phyloP scores from a whole-genome alignment of 2,888 invertebrate genomes.

The Catocala fraxini region DNA sequence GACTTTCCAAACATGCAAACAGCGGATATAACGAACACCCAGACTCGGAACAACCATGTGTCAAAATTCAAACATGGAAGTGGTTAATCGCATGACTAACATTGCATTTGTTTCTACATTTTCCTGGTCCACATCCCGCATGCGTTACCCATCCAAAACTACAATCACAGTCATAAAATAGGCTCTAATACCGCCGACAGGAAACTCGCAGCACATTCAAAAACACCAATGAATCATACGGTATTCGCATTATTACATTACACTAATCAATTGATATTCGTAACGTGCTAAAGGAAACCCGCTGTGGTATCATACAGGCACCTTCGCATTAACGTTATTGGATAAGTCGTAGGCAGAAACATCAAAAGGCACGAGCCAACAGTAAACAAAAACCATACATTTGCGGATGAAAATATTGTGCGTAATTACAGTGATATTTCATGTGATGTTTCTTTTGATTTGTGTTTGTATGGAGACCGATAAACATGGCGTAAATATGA shows the following conservation, averaged over 20 bases:
- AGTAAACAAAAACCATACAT: slow-evolving; percentile 74
- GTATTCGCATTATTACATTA: slow-evolving; percentile 47
- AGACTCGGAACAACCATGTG: too few relatives aligned
- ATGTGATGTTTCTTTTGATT: slow-evolving; percentile 46
- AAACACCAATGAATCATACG: slow-evolving; percentile 47
- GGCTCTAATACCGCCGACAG: slow-evolving; percentile 34
- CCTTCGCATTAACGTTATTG: slow-evolving; percentile 80
- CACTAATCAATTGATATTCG: slow-evolving; percentile 56
- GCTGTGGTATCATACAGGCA: slow-evolving; percentile 42
- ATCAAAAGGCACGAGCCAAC: slow-evolving; percentile 69
- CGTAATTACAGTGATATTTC: slow-evolving; percentile 69
- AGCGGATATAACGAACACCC: too few relatives aligned
- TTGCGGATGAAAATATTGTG: slow-evolving; percentile 65
- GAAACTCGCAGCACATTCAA: slow-evolving; percentile 37
- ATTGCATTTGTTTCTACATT: slow-evolving; percentile 7
- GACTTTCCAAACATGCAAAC: too few relatives aligned
- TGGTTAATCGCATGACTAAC: slow-evolving; percentile 1
- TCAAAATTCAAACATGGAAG: background rate
- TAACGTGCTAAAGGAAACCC: slow-evolving; percentile 50
- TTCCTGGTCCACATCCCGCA: slow-evolving; percentile 34
- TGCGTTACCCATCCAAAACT: background rate
- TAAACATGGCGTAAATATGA: slow-evolving; percentile 6
- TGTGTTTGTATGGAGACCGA: slow-evolving; percentile 18
- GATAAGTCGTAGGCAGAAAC: slow-evolving; percentile 76
- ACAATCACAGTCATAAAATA: background rate